phyloP scores from a whole-genome alignment of 2,797 vertebrate species.

The Pelodytes ibericus region DNA sequence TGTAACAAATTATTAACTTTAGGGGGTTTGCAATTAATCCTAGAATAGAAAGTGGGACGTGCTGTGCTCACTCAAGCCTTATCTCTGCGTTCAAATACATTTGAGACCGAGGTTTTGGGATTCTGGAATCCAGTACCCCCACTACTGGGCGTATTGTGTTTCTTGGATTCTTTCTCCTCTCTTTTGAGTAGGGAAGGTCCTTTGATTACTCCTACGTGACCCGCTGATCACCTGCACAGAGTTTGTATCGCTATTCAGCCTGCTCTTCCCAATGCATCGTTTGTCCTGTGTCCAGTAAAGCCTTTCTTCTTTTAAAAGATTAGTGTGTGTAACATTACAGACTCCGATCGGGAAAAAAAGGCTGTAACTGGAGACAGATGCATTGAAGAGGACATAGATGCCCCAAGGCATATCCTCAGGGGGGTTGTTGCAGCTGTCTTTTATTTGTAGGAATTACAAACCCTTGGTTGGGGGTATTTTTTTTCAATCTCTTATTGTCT shows the following conservation, averaged over 20 bases:
- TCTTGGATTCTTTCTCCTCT: slow-evolving; percentile 63
- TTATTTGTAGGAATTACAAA: not conserved
- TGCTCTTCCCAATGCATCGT: slow-evolving; percentile 44
- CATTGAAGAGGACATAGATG: not conserved
- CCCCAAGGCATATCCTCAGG: not conserved
- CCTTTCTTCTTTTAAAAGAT: slow-evolving; percentile 58
- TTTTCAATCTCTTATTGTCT: not conserved
- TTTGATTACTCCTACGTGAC: slow-evolving; percentile 57
- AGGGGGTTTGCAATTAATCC: slow-evolving; percentile 30
- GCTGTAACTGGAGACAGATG: not conserved
- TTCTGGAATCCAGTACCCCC: slow-evolving; percentile 38
- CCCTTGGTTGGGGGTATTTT: not conserved
- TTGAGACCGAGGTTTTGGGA: not conserved
- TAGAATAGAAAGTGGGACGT: not conserved
- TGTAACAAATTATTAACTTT: not conserved
- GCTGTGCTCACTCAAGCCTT: not conserved
- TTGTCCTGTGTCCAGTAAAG: slow-evolving; percentile 53
- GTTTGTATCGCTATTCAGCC: not conserved
- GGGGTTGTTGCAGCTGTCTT: not conserved
- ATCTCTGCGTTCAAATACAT: not conserved
- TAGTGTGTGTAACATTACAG: slow-evolving; percentile 62
- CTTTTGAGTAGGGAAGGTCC: slow-evolving; percentile 55
- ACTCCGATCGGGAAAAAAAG: slow-evolving; percentile 51
- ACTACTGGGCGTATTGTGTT: slow-evolving; percentile 65
- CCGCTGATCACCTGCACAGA: not conserved